Evolutionary conservation across 2,888 invertebrate genomes (phyloP).

Genomic region (Minunthozetes semirufus): DNA sequence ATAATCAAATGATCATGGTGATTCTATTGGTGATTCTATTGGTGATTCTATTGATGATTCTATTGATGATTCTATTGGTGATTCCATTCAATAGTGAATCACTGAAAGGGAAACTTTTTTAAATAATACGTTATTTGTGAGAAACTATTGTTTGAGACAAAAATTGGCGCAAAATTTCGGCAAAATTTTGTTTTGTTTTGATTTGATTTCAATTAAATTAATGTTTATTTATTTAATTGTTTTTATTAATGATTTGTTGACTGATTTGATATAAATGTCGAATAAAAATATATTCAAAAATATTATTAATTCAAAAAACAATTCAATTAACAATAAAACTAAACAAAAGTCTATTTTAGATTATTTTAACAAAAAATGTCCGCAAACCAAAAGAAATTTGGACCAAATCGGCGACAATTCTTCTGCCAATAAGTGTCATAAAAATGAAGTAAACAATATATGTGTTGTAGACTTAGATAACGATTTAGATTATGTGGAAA

Average conservation of each 20-base stretch:
- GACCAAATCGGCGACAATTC: background rate
- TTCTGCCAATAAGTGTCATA: background rate
- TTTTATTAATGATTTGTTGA: background rate
- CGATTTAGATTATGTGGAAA: background rate
- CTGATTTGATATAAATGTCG: background rate
- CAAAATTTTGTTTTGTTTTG: background rate
- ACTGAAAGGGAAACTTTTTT: too few species aligned
- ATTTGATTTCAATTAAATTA: background rate
- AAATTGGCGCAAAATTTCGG: background rate
- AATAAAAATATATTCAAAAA: background rate
- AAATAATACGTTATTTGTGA: background rate
- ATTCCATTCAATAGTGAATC: too few species aligned
- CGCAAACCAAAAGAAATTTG: constrained; percentile 11
- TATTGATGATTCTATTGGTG: too few species aligned
- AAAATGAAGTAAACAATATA: background rate
- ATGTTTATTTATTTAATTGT: background rate
- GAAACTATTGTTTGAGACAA: background rate
- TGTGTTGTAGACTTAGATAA: background rate
- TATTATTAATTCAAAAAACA: background rate
- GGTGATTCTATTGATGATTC: too few species aligned
- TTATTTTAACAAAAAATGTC: constrained; percentile 17
- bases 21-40: too few species aligned
- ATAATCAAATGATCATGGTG: too few species aligned
- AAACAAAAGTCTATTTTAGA: constrained; percentile 34
- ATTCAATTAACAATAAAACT: background rate